Evolutionary conservation across 2,113 vertebrate species (phyloP), one percentile per base, ranked within the genome.

Genomic region (Carassius carassius): DNA sequence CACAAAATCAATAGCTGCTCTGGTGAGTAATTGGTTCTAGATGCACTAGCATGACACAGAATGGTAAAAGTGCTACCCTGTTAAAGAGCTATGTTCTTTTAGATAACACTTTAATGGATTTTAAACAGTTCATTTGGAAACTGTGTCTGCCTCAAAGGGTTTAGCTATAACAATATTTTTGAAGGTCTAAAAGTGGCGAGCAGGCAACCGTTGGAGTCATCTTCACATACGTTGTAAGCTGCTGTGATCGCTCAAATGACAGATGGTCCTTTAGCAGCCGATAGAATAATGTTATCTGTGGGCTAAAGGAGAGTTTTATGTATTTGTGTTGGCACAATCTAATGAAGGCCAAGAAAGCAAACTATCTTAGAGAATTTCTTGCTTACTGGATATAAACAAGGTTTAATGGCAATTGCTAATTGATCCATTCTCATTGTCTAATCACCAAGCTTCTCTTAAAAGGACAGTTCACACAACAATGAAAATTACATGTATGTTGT

Each of bases 241-340:
- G 49, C 23, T 2, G 77, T 88, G 86, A 67, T 91, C 84, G 88
- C 85, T 85, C 77, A 88, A 88, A 78, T 87, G 2, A 63, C 82
- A 78, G 82, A 49, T 63, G 84, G 58, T 89, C 70, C 81, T 62
- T 86, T 60, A 32, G 58, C 49, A 65, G 84, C 86, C 85, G 81
- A 89, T 63, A n/a, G n/a, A 92, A 91, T 78, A 81, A 12, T 63
- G 89, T 90, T 89, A 85, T 89, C 87, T 2, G 0, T 62, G 78
- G 85, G 25, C 72, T 81, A 13, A 77, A 88, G 32, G 80, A 84
- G 76, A 49, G 70, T 60, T 88, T 87, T 78, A 58, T 84, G 81
- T 47, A 85, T 86, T 58, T 44, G 54, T 65, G 16, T 83, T 49
- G 47, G 23, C 72, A 62, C 12, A 89, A 90, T 90, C 37, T 86